Evolutionary conservation across 2,797 vertebrate genomes (phyloP).

Genomic region (Neosilurus mollespiculum): DNA sequence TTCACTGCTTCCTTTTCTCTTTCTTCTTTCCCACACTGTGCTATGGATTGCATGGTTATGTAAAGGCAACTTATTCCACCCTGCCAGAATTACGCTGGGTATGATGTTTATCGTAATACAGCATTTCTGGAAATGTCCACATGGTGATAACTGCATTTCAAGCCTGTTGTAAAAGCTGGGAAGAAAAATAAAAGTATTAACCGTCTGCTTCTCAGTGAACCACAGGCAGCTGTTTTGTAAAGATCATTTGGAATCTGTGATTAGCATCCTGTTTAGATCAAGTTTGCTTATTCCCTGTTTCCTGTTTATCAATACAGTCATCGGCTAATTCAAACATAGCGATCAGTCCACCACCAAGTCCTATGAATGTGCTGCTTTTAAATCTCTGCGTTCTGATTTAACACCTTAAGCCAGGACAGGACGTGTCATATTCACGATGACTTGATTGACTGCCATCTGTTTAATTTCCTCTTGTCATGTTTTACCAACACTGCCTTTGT

Average conservation of each 20-base stretch:
- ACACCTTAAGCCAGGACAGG: background rate
- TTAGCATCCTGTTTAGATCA: constrained; percentile 32
- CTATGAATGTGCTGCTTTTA: background rate
- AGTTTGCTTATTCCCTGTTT: constrained; percentile 9
- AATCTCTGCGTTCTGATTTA: background rate
- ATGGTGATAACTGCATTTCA: background rate
- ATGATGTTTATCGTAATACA: too few relatives aligned
- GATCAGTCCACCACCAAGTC: background rate
- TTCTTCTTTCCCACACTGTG: constrained; percentile 59
- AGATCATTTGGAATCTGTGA: background rate
- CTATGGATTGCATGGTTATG: constrained; percentile 18
- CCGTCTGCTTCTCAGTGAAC: background rate
- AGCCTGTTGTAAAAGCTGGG: background rate
- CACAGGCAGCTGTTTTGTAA: background rate
- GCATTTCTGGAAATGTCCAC: background rate
- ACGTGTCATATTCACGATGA: constrained; percentile 42
- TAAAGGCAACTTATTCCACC: constrained; percentile 26
- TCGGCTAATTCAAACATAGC: constrained; percentile 11
- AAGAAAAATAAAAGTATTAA: background rate
- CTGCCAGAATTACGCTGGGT: background rate
- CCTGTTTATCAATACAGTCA: constrained; percentile 26
- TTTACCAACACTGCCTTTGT: constrained; percentile 25
- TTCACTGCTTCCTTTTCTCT: constrained; percentile 41
- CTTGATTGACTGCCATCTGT: constrained; percentile 46
- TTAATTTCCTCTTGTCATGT: constrained; percentile 57